These are phyloP conservation scores for Onchidella celtica DNA, from an alignment of 2,888 invertebrate species.

Conservation along the genomic window DNA sequence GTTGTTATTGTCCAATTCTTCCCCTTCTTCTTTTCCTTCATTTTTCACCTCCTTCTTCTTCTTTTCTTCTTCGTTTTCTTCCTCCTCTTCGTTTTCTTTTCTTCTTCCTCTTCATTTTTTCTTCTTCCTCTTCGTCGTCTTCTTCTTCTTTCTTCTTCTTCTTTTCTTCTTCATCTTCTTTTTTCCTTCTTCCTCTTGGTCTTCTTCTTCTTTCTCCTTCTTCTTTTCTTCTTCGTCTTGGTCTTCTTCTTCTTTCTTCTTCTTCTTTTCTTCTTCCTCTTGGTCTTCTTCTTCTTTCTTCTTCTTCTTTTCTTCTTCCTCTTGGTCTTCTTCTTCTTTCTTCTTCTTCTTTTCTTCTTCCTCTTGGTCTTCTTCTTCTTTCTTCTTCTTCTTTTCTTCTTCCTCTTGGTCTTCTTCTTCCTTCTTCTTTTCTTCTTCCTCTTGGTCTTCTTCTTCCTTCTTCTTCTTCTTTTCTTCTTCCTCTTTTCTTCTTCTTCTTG, in stretches of 20 bases:
- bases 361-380: too few relatives aligned
- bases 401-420: too few relatives aligned
- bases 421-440: not conserved
- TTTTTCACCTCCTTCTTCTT: not conserved
- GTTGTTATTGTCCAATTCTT: not conserved
- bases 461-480: not conserved
- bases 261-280: not conserved
- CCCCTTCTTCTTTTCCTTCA: not conserved
- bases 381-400: too few relatives aligned
- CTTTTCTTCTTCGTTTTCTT: not conserved
- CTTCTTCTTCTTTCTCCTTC: not conserved
- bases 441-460: not conserved
- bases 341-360: too few relatives aligned
- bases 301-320: not conserved
- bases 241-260: not conserved
- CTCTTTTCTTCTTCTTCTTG: not conserved
- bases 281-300: not conserved
- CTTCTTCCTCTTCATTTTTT: not conserved
- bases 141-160: not conserved
- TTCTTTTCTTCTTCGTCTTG: too few relatives aligned
- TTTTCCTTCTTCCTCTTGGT: not conserved
- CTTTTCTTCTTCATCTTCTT: not conserved
- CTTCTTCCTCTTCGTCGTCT: not conserved
- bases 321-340: too few relatives aligned
- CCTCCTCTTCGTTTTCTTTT: not conserved